phyloP scores from a whole-genome alignment of 2,888 invertebrate genomes.

The Dicranocentrus wangi region DNA sequence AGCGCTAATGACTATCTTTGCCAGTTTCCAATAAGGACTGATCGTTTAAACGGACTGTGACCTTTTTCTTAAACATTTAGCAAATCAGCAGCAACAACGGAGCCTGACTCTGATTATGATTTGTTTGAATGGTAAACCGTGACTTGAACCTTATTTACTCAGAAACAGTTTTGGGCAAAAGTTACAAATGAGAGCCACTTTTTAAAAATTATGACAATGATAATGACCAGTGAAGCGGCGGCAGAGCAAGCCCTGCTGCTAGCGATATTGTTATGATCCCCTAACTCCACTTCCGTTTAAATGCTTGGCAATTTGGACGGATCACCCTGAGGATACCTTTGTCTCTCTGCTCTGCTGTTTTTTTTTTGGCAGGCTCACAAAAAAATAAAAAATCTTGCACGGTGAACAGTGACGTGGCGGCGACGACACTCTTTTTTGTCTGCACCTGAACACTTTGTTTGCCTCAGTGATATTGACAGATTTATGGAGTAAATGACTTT shows the following conservation, averaged over 20 bases:
- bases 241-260: conserved; percentile 25
- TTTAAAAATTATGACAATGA: conserved; percentile 36
- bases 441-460: not conserved
- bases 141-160: conserved; percentile 24
- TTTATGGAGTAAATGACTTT: conserved; percentile 56
- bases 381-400: not conserved
- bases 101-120: not conserved
- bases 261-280: conserved; percentile 37
- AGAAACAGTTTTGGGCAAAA: not conserved
- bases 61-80: too few relatives aligned
- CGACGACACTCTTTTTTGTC: conserved; percentile 4
- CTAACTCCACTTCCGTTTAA: conserved; percentile 19
- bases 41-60: too few relatives aligned
- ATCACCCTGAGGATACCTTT: not conserved
- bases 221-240: conserved; percentile 46
- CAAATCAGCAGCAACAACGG: too few relatives aligned
- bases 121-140: conserved; percentile 16
- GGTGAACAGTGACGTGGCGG: conserved; percentile 5
- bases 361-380: conserved; percentile 1
- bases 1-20: too few relatives aligned
- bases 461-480: conserved; percentile 40
- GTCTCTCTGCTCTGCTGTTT: not conserved
- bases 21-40: too few relatives aligned
- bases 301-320: not conserved
- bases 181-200: conserved; percentile 7